phyloP scores from a whole-genome alignment of 1,140 invertebrate species.

The Pantala flavescens region DNA sequence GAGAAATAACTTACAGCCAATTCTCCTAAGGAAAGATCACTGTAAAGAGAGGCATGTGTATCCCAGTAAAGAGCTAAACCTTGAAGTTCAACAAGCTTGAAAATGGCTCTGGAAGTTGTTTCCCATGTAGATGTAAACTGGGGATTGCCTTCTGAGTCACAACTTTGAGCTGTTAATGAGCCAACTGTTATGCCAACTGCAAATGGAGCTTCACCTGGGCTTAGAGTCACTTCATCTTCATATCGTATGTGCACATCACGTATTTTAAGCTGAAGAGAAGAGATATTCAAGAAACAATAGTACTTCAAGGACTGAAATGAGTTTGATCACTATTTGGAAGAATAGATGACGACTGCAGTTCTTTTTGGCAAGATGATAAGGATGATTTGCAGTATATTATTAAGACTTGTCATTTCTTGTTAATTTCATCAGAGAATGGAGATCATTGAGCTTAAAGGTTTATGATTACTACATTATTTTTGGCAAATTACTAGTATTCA shows the following conservation, averaged over 20 bases:
- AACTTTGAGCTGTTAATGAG: slow-evolving; percentile 76
- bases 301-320: not conserved
- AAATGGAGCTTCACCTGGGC: slow-evolving; percentile 52
- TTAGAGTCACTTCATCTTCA: slow-evolving; percentile 68
- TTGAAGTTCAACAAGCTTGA: slow-evolving; percentile 81
- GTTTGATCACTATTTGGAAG: too few species aligned
- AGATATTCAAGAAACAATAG: not conserved
- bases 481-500: too few species aligned
- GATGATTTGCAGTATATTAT: too few species aligned
- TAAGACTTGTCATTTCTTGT: too few species aligned
- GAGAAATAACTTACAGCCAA: slow-evolving; percentile 47
- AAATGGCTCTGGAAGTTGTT: slow-evolving; percentile 50
- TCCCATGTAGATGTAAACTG: slow-evolving; percentile 54
- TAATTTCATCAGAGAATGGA: too few species aligned
- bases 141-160: slow-evolving; percentile 77
- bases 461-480: too few species aligned
- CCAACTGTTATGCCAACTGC: slow-evolving; percentile 79
- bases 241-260: slow-evolving; percentile 92
- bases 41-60: slow-evolving; percentile 53
- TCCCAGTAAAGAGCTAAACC: slow-evolving; percentile 89
- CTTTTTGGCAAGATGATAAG: too few species aligned
- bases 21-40: slow-evolving; percentile 53
- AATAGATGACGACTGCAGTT: too few species aligned
- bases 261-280: slow-evolving; percentile 63
- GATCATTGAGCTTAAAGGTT: too few species aligned